Percentiles rank a stretch among this genome's conserved stretches.
Evolutionary conservation across 2,888 invertebrate genomes (phyloP).

Genomic region (Tetragnatha montana): DNA sequence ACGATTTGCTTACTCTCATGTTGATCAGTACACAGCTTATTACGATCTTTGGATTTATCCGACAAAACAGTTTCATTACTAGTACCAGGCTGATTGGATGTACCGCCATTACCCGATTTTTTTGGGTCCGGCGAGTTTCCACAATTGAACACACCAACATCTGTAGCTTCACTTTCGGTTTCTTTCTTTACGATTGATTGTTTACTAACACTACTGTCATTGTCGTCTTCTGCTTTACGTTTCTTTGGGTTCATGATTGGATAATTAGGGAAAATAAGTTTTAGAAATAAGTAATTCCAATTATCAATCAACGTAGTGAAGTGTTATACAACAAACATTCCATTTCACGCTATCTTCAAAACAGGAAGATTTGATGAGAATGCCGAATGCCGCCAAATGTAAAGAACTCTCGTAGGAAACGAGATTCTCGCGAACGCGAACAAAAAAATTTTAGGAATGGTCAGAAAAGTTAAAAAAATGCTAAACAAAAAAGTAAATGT

Average conservation of each 20-base stretch:
- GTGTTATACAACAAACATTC: too few species aligned
- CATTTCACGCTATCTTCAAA: too few species aligned
- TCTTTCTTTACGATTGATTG: neutral
- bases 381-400: too few species aligned
- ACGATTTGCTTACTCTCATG: slow-evolving; percentile 54
- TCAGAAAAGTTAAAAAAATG: too few species aligned
- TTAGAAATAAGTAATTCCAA: slow-evolving; percentile 55
- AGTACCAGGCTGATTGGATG: slow-evolving; percentile 60
- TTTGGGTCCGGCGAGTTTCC: too few species aligned
- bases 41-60: slow-evolving; percentile 28
- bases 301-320: slow-evolving; percentile 31
- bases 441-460: too few species aligned
- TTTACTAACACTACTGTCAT: slow-evolving; percentile 2
- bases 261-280: slow-evolving; percentile 11
- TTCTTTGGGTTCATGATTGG: slow-evolving; percentile 65
- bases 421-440: too few species aligned
- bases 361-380: too few species aligned
- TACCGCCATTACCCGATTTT: slow-evolving; percentile 61
- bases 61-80: slow-evolving; percentile 46
- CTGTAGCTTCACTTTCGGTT: too few species aligned
- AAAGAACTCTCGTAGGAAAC: too few species aligned
- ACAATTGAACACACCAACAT: too few species aligned
- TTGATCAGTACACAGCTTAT: slow-evolving; percentile 33
- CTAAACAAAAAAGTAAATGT: neutral
- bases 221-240: slow-evolving; percentile 48